Conservation (phyloP, 2,888 invertebrate species). For the Chrysolina americana region DNA sequence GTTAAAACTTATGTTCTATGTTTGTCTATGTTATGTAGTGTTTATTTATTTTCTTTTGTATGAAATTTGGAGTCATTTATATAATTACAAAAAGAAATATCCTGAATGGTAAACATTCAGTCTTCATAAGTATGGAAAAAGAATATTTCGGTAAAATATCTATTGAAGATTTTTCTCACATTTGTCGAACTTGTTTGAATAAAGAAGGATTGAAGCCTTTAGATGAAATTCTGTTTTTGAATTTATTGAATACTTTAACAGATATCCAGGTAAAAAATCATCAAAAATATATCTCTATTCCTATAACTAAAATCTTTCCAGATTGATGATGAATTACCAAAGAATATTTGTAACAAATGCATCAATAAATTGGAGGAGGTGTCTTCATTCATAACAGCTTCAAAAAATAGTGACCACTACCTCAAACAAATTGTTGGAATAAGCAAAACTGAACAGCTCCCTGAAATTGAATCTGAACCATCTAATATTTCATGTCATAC, state of each 20-base stretch:
- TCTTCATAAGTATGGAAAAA: constrained; percentile 5
- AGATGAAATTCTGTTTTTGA: background rate
- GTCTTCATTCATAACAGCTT: constrained; percentile 38
- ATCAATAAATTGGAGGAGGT: constrained; percentile 38
- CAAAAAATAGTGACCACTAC: constrained; percentile 43
- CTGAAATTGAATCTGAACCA: background rate
- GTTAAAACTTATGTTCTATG: no score
- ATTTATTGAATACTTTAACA: constrained; percentile 17
- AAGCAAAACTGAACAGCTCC: constrained; percentile 2
- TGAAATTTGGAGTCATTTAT: no score
- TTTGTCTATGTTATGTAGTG: no score
- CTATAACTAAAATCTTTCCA: constrained; percentile 25
- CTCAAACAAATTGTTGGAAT: constrained; percentile 37
- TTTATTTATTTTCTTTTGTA: no score
- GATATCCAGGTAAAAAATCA: constrained; percentile 22
- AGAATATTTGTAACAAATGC: constrained; percentile 45
- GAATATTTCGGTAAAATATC: background rate
- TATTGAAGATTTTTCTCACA: constrained; percentile 9
- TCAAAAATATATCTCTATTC: background rate
- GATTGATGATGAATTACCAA: constrained; percentile 46
- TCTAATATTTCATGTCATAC: constrained; percentile 8
- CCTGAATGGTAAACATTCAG: background rate
- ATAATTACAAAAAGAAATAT: background rate
- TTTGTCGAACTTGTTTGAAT: constrained; percentile 25
- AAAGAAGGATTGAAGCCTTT: constrained; percentile 17